Evolutionary conservation across 2,113 vertebrate genomes (phyloP).

Genomic region (Eira barbara): DNA sequence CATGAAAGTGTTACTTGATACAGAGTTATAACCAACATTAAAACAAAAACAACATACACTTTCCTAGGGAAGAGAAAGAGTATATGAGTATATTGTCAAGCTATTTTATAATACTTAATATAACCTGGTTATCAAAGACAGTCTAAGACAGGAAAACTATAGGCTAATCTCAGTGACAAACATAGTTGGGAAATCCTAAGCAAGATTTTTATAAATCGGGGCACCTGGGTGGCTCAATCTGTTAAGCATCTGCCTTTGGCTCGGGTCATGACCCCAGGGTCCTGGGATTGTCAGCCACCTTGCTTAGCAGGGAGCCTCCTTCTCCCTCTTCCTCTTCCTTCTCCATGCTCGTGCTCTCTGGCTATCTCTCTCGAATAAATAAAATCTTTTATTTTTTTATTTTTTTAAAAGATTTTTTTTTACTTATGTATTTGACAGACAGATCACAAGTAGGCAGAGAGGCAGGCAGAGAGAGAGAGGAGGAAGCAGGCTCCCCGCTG

Average conservation of each 20-base stretch:
- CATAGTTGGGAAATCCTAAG: background rate
- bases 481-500: too few species aligned
- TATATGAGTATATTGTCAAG: background rate
- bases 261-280: too few species aligned
- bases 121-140: background rate
- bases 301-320: too few species aligned
- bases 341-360: too few species aligned
- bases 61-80: background rate
- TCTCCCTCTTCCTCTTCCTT: too few species aligned
- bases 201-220: background rate
- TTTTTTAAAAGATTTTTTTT: too few species aligned
- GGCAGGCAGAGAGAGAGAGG: too few species aligned
- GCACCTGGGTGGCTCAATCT: background rate
- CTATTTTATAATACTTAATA: background rate
- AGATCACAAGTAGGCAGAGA: too few species aligned
- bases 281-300: too few species aligned
- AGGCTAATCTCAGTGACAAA: background rate
- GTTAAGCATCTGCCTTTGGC: background rate
- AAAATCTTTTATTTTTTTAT: too few species aligned
- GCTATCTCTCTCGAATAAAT: too few species aligned
- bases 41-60: background rate
- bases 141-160: background rate
- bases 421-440: too few species aligned
- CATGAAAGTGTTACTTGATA: background rate
- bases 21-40: background rate